A percentile compares a stretch with the other conserved stretches of the same genome.
phyloP scores from a whole-genome alignment of 2,888 invertebrate species.

The Ecliptopera silaceata region DNA sequence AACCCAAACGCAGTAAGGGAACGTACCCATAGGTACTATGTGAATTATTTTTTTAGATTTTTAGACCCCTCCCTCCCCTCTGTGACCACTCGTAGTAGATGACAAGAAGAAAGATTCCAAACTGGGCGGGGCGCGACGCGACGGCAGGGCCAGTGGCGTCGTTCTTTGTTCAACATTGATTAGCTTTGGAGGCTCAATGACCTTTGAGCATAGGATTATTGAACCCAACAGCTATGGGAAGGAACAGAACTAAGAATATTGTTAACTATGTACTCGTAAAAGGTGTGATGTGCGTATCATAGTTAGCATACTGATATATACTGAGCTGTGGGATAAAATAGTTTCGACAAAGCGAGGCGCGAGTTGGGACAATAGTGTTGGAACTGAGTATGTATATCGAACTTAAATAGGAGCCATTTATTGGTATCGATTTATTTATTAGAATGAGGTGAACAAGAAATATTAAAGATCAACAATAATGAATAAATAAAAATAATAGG shows the following conservation, averaged over 20 bases:
- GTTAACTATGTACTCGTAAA: background rate
- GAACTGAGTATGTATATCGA: constrained; percentile 2
- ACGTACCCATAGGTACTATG: no score
- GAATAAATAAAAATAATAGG: no score
- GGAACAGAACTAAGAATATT: background rate
- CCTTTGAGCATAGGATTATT: background rate
- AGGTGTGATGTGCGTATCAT: background rate
- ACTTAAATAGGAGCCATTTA: background rate
- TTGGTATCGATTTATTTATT: background rate
- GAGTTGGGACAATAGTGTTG: constrained; percentile 5
- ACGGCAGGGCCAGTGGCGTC: no score
- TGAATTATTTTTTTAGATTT: no score
- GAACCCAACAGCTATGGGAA: background rate
- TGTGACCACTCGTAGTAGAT: no score
- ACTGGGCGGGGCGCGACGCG: no score
- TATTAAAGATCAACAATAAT: no score
- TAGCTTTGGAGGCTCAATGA: background rate
- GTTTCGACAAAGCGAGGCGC: constrained; percentile 1
- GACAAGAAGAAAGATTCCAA: no score
- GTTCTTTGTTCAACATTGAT: no score
- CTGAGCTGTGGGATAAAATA: constrained; percentile 3
- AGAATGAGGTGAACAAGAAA: no score
- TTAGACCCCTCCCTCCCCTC: no score
- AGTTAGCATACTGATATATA: constrained; percentile 4
- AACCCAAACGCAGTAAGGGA: no score